These are phyloP conservation scores for Tenebrosternarchus preto DNA, from an alignment of 2,113 vertebrate species.

Conservation along the genomic window DNA sequence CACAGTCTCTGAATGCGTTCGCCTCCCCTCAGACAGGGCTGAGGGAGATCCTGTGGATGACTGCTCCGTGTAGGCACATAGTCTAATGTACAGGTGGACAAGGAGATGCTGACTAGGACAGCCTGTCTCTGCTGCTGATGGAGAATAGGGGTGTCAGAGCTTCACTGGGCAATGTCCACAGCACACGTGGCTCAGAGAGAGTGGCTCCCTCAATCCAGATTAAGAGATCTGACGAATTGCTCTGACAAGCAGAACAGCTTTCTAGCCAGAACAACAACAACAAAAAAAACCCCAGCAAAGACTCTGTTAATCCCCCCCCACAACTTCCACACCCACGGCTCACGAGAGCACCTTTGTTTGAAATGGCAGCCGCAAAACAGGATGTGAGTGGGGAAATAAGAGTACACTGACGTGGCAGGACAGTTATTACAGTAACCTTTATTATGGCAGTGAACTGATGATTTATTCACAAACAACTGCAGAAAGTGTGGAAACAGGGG, in stretches of 20 bases:
- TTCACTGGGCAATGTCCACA: background rate
- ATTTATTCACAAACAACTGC: background rate
- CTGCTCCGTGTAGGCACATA: too few relatives aligned
- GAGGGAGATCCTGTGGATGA: background rate
- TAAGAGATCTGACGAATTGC: slow-evolving; percentile 53
- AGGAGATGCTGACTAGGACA: too few relatives aligned
- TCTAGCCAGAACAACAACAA: too few relatives aligned
- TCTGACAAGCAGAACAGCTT: slow-evolving; percentile 56
- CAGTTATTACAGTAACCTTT: background rate
- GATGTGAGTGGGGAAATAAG: slow-evolving; percentile 60
- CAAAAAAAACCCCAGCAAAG: background rate
- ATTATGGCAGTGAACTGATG: background rate
- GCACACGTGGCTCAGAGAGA: background rate
- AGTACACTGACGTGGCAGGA: slow-evolving; percentile 40
- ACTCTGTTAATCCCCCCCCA: background rate
- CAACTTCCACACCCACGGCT: slow-evolving; percentile 1
- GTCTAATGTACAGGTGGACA: too few relatives aligned
- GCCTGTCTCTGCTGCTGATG: too few relatives aligned
- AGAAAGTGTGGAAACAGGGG: background rate
- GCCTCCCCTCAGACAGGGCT: background rate
- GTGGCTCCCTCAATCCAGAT: slow-evolving; percentile 23
- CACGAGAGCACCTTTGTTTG: slow-evolving; percentile 59
- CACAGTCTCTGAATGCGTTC: background rate
- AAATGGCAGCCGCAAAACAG: slow-evolving; percentile 53
- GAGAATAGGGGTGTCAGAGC: background rate